Conservation (phyloP, 2,113 vertebrate species). For the Dipodomys merriami region DNA sequence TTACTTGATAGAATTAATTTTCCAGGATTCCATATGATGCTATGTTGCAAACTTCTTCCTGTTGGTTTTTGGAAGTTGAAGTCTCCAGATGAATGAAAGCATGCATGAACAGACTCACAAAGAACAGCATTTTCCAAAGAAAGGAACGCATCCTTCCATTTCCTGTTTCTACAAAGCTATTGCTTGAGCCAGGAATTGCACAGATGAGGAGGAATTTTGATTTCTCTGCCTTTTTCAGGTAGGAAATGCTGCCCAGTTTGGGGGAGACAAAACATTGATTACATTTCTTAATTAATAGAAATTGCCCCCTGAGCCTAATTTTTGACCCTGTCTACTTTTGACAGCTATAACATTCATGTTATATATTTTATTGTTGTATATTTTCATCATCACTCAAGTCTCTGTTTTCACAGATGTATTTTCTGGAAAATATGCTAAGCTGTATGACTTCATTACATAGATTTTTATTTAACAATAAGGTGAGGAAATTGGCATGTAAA, state of each 20-base stretch:
- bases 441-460: neutral
- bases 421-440: neutral
- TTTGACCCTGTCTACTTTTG: neutral
- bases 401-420: neutral
- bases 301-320: neutral
- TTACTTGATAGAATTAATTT: constrained; percentile 17
- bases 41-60: neutral
- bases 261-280: neutral
- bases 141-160: neutral
- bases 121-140: neutral
- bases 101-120: neutral
- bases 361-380: neutral
- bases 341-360: neutral
- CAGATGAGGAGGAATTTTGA: neutral
- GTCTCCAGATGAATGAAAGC: neutral
- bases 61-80: neutral
- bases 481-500: neutral
- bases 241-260: neutral
- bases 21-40: neutral
- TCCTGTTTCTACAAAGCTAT: neutral
- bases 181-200: neutral
- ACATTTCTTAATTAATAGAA: neutral
- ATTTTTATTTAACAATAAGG: neutral
- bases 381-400: neutral
- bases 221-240: neutral